Evolutionary conservation across 2,797 vertebrate genomes (phyloP).

Genomic region (Lepus townsendii): DNA sequence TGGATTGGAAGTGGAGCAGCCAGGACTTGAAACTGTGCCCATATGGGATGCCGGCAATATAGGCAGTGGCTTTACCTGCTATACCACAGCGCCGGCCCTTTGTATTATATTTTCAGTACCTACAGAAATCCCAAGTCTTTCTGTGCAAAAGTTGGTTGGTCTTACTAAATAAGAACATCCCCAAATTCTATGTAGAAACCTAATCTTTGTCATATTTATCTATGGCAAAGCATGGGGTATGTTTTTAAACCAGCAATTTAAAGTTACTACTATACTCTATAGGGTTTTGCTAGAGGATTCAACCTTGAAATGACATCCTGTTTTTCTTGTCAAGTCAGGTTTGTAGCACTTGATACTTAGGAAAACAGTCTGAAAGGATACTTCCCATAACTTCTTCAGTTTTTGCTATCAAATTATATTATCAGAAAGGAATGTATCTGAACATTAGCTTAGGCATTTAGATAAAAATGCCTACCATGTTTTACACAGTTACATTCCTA

Average conservation of each 20-base stretch:
- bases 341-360: conserved; percentile 25
- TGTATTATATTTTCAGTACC: neutral
- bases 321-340: neutral
- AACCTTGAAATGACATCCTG: conserved; percentile 43
- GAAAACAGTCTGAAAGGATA: neutral
- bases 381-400: neutral
- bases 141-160: neutral
- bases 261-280: conserved; percentile 28
- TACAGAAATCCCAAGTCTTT: neutral
- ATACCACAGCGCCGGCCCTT: neutral
- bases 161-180: conserved; percentile 30
- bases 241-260: conserved; percentile 41
- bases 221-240: neutral
- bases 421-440: conserved; percentile 17
- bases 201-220: conserved; percentile 36
- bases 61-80: too few relatives aligned
- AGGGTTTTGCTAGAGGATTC: neutral
- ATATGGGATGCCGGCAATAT: too few relatives aligned
- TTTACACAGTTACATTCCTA: conserved; percentile 32
- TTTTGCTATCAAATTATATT: conserved; percentile 45
- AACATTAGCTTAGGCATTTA: conserved; percentile 26
- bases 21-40: too few relatives aligned
- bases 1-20: too few relatives aligned
- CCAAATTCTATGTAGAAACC: conserved; percentile 13
- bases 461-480: conserved; percentile 30